Evolutionary conservation across 2,797 vertebrate species (phyloP), one percentile per base, ranked within the genome.

Genomic region (Crypturellus tataupa): DNA sequence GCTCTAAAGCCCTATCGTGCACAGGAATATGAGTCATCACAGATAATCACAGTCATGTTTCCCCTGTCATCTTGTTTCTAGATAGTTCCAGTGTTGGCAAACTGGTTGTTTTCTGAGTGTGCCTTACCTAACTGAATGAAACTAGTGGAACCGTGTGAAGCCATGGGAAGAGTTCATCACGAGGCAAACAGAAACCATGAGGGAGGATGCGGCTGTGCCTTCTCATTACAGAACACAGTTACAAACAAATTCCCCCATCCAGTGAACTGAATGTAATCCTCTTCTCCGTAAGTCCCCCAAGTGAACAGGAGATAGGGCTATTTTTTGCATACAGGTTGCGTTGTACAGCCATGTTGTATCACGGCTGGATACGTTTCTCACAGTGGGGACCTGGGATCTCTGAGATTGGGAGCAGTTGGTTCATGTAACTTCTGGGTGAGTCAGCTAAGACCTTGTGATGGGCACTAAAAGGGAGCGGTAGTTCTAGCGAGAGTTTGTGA

Each of bases 181-280:
- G 60, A 93, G 47, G 56, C 90, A 90, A 81, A 90, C 0, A 72
- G 47, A 91, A 88, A 94, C 59, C 21, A 33, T 1, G 1, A 63
- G 78, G 53, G 31, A 35, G 17, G 53, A 62, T 16, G 14, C 85
- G 91, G 63, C 59, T 86, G 21, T 70, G 75, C 35, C 63, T 88
- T 69, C 87, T 79, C 64, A 63, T 73, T 84, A 64, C 71, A 49
- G 39, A 18, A 6, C 6, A 0, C 2, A 2, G 49, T 59, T 55
- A 85, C 72, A 89, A 91, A 93, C 44, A 69, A 59, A 59, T 89
- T 87, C 87, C 85, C 76, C 67, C 25, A 56, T 75, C 49, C 63
- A 87, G 73, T 42, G 86, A 84, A 62, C 68, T 46, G 2, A 87
- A 49, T 58, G 37, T 21, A 71, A 59, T 62, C 25, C 78, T 31